Base-by-base conservation (phyloP, 2,888 invertebrate genomes). In the Digitonthophagus gazella region DNA sequence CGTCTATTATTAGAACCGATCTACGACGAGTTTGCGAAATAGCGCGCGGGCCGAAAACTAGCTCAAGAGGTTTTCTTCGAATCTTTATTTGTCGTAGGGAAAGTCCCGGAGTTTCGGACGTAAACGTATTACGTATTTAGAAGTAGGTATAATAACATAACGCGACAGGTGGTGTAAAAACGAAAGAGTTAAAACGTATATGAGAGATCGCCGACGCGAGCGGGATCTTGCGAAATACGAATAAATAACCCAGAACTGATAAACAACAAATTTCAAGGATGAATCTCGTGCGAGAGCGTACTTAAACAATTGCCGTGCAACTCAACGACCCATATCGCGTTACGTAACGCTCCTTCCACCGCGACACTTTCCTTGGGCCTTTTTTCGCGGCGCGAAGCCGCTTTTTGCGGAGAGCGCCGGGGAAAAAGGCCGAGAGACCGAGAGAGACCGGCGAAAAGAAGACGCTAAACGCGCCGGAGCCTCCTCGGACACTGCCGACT, bases 321-420 rank as follows among this genome's bases (percentile, higher is more conserved):
- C 76, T 74, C 74, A 75, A 74, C 77, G 78, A 79, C 78, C 80
- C 79, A 79, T 78, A 80, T 80, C 79, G 75, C 76, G 78, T 79
- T 80, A 78, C 79, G 78, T 78, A 80, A 78, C 75, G 72, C 72
- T 71, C 71, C 71, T 70, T 64, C 70, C 63, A 72, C 71, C 74
- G 71, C 66, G 71, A 75, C 73, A 74, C 75, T 76, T 77, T 76
- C 74, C 74, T 75, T 72, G 61, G 5, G 11, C 15, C 54, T 18
- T 54, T 67, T 19, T 8, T 55, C 5, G 20, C 20, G 56, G 57
- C 15, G 57, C 15, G 44, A 11, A 55, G 15, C 57, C 61, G 65
- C 16, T 44, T 44, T 44, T 68, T 61, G 19, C 61, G 28, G 28
- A 44, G 28, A 44, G 28, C 28, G 18, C 16, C 20, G 18, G 16